Percentiles rank a stretch among this genome's conserved stretches.
Evolutionary conservation across 2,888 invertebrate genomes (phyloP).

Genomic region (Clunio marinus): DNA sequence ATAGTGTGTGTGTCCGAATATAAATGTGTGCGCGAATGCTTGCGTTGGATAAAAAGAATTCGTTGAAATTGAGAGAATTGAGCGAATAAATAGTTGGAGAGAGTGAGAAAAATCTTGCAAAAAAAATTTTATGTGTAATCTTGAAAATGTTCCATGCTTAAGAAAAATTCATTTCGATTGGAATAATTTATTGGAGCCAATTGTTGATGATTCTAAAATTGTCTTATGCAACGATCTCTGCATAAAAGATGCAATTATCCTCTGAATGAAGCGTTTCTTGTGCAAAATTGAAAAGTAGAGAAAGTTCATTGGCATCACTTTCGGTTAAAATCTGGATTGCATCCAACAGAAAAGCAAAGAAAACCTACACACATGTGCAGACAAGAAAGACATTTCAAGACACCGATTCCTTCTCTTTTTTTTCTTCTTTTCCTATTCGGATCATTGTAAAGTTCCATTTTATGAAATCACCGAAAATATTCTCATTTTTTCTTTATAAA

Average conservation of each 20-base stretch:
- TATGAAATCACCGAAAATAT: not conserved
- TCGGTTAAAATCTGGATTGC: conserved; percentile 25
- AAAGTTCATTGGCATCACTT: conserved; percentile 33
- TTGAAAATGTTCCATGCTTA: too few relatives aligned
- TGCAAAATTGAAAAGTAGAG: conserved; percentile 23
- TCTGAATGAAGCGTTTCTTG: not conserved
- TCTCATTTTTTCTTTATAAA: not conserved
- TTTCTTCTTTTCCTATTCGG: not conserved
- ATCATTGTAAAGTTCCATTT: not conserved
- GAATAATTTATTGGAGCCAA: too few relatives aligned
- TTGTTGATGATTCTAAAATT: too few relatives aligned
- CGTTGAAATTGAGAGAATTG: not conserved
- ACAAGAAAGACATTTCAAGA: not conserved
- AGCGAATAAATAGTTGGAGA: conserved; percentile 7
- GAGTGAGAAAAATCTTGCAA: not conserved
- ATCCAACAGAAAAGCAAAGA: not conserved
- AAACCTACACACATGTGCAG: conserved; percentile 24
- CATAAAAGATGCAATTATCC: not conserved
- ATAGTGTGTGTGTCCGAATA: not conserved
- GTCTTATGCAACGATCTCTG: not conserved
- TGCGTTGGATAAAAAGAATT: conserved; percentile 28
- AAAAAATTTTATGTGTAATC: too few relatives aligned
- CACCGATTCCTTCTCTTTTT: not conserved
- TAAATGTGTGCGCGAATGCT: too few relatives aligned
- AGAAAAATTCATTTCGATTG: too few relatives aligned